Evolutionary conservation across 2,113 vertebrate genomes (phyloP).

Genomic region (Neomonachus schauinslandi): DNA sequence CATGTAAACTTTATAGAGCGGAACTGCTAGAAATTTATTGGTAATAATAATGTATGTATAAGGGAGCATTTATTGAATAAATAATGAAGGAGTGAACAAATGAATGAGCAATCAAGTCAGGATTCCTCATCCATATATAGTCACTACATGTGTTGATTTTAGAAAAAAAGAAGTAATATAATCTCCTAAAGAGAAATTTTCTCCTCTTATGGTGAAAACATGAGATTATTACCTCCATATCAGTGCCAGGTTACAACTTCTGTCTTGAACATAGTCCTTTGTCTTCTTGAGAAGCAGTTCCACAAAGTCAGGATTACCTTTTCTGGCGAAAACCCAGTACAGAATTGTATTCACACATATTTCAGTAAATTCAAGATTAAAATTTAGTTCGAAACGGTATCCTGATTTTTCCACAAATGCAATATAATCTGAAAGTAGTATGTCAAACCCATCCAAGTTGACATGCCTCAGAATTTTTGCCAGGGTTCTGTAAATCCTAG

Average conservation of each 20-base stretch:
- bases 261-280: constrained; percentile 76
- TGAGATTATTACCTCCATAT: constrained; percentile 80
- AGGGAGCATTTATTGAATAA: not conserved
- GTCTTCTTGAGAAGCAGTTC: constrained; percentile 82
- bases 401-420: constrained; percentile 78
- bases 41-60: not conserved
- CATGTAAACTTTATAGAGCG: not conserved
- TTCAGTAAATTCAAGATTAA: constrained; percentile 79
- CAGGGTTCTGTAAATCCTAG: constrained; percentile 77
- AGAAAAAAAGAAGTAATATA: not conserved
- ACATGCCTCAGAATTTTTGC: constrained; percentile 75
- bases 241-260: constrained; percentile 74
- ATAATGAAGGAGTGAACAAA: not conserved
- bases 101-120: not conserved
- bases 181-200: not conserved
- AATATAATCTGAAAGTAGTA: constrained; percentile 79
- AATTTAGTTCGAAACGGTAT: constrained; percentile 64
- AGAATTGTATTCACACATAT: constrained; percentile 84
- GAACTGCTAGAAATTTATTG: not conserved
- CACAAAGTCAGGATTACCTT: constrained; percentile 79
- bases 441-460: constrained; percentile 77
- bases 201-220: constrained; percentile 16
- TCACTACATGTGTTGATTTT: not conserved
- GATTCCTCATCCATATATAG: not conserved
- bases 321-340: constrained; percentile 81